Percentiles rank a stretch among this genome's conserved stretches.
phyloP scores from a whole-genome alignment of 2,113 vertebrate genomes.

The Ciconia stormi region DNA sequence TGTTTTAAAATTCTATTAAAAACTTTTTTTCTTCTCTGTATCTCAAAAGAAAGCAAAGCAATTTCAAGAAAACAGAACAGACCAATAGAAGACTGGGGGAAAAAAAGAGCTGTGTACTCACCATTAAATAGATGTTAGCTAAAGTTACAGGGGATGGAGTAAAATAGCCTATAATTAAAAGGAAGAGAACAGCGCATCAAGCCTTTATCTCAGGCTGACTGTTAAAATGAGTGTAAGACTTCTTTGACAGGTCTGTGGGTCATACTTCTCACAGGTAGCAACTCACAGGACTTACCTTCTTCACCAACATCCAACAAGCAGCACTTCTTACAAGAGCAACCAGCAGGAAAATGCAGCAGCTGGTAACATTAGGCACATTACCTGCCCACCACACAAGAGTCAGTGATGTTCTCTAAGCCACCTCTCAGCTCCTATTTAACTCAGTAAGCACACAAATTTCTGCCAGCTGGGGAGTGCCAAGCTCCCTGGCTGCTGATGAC shows the following conservation, averaged over 20 bases:
- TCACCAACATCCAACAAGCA: not conserved
- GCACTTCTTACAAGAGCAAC: not conserved
- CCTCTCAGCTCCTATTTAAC: not conserved
- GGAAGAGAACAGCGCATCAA: not conserved
- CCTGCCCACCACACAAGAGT: not conserved
- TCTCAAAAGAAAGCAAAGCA: not conserved
- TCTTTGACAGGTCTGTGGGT: not conserved
- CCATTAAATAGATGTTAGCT: not conserved
- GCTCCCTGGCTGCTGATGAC: not conserved
- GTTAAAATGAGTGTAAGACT: fast-evolving
- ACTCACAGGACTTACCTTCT: not conserved
- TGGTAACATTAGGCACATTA: fast-evolving
- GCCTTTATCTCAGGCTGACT: not conserved
- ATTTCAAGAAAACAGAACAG: not conserved
- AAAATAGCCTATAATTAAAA: not conserved
- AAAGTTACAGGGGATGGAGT: not conserved
- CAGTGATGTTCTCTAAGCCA: fast-evolving
- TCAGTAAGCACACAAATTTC: not conserved
- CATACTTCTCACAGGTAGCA: not conserved
- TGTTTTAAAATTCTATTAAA: conserved; percentile 10
- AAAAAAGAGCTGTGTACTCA: not conserved
- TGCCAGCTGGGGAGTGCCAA: not conserved
- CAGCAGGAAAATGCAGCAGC: not conserved
- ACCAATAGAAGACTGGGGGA: not conserved
- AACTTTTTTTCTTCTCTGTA: not conserved